These are phyloP conservation scores for Lepisosteus osseus DNA, from an alignment of 2,113 vertebrate species.

Conservation along the genomic window DNA sequence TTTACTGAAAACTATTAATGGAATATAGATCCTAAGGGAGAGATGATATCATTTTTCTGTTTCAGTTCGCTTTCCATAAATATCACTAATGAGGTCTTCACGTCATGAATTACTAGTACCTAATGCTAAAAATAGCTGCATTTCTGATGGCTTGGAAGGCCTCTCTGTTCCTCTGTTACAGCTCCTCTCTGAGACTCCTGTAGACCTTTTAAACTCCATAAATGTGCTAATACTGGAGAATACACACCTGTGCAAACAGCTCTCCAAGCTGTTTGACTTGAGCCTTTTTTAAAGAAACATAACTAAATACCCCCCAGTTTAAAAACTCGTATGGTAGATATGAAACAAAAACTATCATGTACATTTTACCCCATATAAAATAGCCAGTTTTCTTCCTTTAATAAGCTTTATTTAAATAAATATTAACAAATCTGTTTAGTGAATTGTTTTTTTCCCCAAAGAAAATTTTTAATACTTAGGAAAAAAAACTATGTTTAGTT, in stretches of 20 bases:
- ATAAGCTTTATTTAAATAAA: no score
- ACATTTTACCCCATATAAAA: no score
- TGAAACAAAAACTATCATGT: no score
- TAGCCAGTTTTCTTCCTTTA: no score
- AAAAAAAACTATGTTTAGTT: no score
- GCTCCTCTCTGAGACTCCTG: constrained; percentile 47
- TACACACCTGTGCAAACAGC: no score
- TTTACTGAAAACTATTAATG: constrained; percentile 67
- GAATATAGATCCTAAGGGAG: constrained; percentile 51
- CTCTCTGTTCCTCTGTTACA: constrained; percentile 1
- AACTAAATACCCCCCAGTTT: no score
- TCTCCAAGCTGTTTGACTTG: neutral
- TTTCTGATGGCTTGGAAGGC: constrained; percentile 41
- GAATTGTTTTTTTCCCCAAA: no score
- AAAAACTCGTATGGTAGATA: no score
- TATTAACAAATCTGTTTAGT: no score
- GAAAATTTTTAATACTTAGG: no score
- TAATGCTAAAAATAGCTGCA: constrained; percentile 65
- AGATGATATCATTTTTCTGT: constrained; percentile 57
- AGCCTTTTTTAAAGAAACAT: neutral
- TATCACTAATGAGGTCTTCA: constrained; percentile 67
- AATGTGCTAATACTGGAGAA: no score
- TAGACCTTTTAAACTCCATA: constrained; percentile 41
- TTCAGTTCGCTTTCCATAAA: constrained; percentile 70
- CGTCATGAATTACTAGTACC: constrained; percentile 66